Evolutionary conservation across 2,113 vertebrate genomes (phyloP), one percentile per base, ranked within the genome.

Genomic region (Nyctibius bracteatus): DNA sequence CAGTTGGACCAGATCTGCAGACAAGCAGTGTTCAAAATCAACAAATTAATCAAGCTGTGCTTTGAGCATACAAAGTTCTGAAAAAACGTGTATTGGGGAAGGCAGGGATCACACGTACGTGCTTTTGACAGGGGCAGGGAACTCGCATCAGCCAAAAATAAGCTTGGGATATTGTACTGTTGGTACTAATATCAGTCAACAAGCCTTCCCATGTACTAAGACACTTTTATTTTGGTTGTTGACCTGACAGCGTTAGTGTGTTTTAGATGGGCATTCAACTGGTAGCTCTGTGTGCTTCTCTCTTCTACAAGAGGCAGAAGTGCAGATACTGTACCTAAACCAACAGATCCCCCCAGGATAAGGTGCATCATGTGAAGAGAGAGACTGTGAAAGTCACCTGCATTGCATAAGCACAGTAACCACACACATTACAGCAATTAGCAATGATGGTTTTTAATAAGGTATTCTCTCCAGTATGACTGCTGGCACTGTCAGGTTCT

Each of bases 81-180:
- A 39, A 75, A 81, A 54, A 57, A 13, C 2, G 2, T 28, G 35
- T 57, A 1, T 2, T 68, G 22, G 9, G 24, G 27, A 19, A 63
- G 47, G 15, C 16, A 16, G 7, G 10, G 6, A 41, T 84, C 19
- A 15, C 15, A 12, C 0, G 5, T 52, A 18, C 0, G 1, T 46
- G 44, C 43, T 55, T 82, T 7, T 57, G 51, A 15, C 31, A 47
- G 51, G 43, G 35, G 35, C 14, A 24, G 43, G 33, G 27, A 84
- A 54, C 20, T 62, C 3, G 0, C 9, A 23, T 66, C 31, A 65
- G 51, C 51, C 7, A 1, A 59, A 84, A 66, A 28, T 16, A 81
- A 78, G 28, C 51, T 70, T 92, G 63, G 31, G 55, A 81, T 62
- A 37, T 46, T 12, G 58, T n/a, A 20, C 25, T 49, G 37, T 20